Evolutionary conservation across 2,113 vertebrate genomes (phyloP), one percentile per base, ranked within the genome.

Genomic region (Zingel zingel): DNA sequence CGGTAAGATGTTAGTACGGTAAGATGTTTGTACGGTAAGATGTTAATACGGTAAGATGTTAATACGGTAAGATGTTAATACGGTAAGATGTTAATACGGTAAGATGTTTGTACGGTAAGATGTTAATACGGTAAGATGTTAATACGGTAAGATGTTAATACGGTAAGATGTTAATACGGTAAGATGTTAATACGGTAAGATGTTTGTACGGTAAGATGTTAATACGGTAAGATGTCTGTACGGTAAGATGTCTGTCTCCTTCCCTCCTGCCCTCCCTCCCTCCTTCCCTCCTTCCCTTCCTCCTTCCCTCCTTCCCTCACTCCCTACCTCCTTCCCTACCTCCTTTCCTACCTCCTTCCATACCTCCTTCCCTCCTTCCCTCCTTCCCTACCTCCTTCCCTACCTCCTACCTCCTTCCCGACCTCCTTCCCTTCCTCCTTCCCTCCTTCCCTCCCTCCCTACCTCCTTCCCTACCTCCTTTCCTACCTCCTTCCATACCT

Each of bases 1-100:
- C 86, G 0, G 96, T 97, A 90, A 96, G 96, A 88, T 0, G 15
- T n/a, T n/a, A n/a, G n/a, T 56, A 74, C 86, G 0, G 96, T 97
- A 90, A 96, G 96, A 88, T 0, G 78, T 88, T 27, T 77, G 89
- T 56, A 74, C 86, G 0, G 96, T 97, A 90, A 96, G 96, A 88
- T 0, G 78, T 88, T 27, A 77, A 89, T 56, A 74, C 86, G 0
- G 96, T 97, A 90, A 96, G 96, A 88, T 0, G 78, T 88, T 27
- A 77, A 89, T 56, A 74, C 86, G 0, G 96, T 97, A 90, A 96
- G 96, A 88, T 0, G 78, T 88, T 27, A 77, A 89, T 56, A 74
- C 86, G 0, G 96, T 97, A 90, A 96, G 96, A 88, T 0, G 78
- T 88, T 27, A 77, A 89, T 56, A 74, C 86, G 0, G 96, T 97